Evolutionary conservation across 2,113 vertebrate species (phyloP), one percentile per base, ranked within the genome.

Genomic region (Neogale vison): DNA sequence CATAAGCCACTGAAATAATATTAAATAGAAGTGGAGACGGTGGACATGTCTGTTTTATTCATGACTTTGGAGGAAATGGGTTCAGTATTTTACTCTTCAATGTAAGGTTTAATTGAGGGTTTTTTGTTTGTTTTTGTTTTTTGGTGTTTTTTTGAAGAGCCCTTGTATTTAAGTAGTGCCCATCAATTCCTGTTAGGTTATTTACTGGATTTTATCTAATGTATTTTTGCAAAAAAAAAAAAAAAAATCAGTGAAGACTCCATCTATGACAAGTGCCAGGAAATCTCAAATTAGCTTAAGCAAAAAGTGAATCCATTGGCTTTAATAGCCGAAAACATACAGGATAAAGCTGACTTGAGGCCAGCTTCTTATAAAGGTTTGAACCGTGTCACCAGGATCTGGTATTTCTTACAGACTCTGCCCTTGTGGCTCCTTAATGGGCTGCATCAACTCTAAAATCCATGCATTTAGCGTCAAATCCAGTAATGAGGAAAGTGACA

Each of bases 131-230:
- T 23, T 24, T 77, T 77, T 47, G 4, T 17, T 77, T 45, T 47
- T 29, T 71, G 20, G 45, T 47, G 11, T 45, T 45, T 14, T 13
- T 74, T 20, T 65, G 11, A 93, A 90, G 52, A 50, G 13, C 4
- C 47, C 89, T 83, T 63, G 47, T 61, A 59, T 81, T 92, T 63
- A 94, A 74, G 74, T 80, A 52, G 9, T 84, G 9, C 26, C 63
- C 9, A 74, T 96, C 69, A 86, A 23, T 89, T 96, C 69, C 83
- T 93, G 31, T 94, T 89, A 76, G 45, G 11, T 72, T 90, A 20
- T 26, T 80, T 85, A n/a, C 52, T 96, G 36, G 67, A 74, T 93
- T 97, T 93, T 87, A 89, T 93, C 39, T 88, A 69, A 77, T 74
- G 20, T 83, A 39, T 76, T 47, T 69, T 63, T 72, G 47, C 77